Evolutionary conservation across 1,140 invertebrate genomes (phyloP), one percentile per base, ranked within the genome.

Genomic region (Meloidogyne chitwoodi): DNA sequence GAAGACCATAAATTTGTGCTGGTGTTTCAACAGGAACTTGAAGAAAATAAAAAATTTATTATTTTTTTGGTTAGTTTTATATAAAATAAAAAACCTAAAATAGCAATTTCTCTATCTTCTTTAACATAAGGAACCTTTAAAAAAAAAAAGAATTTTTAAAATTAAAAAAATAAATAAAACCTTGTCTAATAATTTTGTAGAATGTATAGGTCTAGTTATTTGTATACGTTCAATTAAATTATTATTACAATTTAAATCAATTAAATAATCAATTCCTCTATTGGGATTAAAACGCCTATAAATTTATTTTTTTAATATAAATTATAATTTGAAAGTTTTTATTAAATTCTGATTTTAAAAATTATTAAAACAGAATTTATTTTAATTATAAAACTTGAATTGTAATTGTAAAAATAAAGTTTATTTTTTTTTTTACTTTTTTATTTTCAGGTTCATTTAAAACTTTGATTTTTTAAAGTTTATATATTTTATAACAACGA

Each of bases 231-330:
- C 71, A 5, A 48, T 56, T 79, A 67, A 2, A 62, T 44, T 24
- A 34, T 68, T 26, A 24, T 48, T 26, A 75, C 87, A 85, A 26
- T 79, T 83, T 64, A 86, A 68, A 71, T 87, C 85, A 16, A 87
- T 69, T 63, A 86, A 76, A 48, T 86, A 86, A 26, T 86, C 86
- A 86, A 86, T 86, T 61, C 85, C 85, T 24, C 85, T 66, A 12
- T 26, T 41, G 12, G 84, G 74, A 77, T 86, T 81, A 62, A 87
- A 87, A 26, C 78, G 34, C 61, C 83, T 73, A 31, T 16, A 73
- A 26, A 72, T 10, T 4, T 56, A 5, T 16, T 24, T 70, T 70
- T 68, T 68, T 68, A 0, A 68, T 11, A 31, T 11, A 11, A n/a
- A 26, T 22, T 67, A 1, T 19, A n/a, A 16, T 67, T 24, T n/a